A percentile compares a stretch with the other conserved stretches of the same genome.
These are phyloP conservation scores for Pitta sordida DNA, from an alignment of 2,113 vertebrate genomes.

Conservation along the genomic window DNA sequence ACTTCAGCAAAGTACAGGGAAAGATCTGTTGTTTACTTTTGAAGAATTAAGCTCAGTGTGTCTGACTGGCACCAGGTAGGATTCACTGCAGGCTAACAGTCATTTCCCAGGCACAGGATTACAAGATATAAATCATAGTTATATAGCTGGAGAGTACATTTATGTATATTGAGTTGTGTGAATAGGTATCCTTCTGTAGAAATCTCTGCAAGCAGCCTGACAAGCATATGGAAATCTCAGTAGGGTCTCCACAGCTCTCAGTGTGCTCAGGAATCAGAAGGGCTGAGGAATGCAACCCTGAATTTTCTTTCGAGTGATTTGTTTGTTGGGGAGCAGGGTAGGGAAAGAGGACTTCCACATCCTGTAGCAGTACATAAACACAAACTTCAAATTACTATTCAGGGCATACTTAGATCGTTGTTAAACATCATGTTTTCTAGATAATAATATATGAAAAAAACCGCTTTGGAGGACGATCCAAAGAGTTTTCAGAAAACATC, in stretches of 20 bases:
- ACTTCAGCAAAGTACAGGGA: not conserved
- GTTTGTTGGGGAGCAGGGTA: not conserved
- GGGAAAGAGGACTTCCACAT: not conserved
- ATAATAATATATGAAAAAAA: conserved; percentile 80
- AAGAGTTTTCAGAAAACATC: conserved; percentile 76
- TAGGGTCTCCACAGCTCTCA: not conserved
- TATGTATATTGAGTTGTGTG: not conserved
- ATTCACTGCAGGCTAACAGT: not conserved
- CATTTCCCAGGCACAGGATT: not conserved
- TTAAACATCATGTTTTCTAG: conserved; percentile 63
- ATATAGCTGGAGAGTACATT: not conserved
- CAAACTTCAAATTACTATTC: not conserved
- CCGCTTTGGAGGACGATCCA: conserved; percentile 73
- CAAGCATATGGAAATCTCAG: not conserved
- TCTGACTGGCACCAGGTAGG: not conserved
- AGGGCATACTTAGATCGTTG: not conserved
- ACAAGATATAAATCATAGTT: not conserved
- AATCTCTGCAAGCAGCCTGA: not conserved
- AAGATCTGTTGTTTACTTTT: not conserved
- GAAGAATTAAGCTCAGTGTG: not conserved
- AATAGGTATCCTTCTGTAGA: not conserved
- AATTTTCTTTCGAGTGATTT: not conserved
- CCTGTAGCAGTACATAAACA: not conserved
- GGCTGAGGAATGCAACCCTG: not conserved
- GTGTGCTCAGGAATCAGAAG: not conserved